A percentile compares a stretch with the other conserved stretches of the same genome.
These are phyloP conservation scores for Eublepharis macularius DNA, from an alignment of 2,113 vertebrate species.

Conservation along the genomic window DNA sequence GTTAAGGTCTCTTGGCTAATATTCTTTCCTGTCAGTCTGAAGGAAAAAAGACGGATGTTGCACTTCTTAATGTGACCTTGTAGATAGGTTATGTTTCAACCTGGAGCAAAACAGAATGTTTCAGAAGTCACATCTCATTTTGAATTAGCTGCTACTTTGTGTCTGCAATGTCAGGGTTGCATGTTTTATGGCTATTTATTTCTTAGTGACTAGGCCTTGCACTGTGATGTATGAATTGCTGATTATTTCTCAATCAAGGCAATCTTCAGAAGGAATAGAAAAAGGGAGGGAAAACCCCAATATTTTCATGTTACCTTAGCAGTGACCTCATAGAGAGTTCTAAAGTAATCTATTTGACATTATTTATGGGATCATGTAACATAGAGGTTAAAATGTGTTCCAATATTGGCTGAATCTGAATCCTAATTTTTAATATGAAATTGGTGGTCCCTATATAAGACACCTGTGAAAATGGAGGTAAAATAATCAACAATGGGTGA, in stretches of 20 bases:
- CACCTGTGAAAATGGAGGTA: neutral
- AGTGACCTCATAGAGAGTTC: neutral
- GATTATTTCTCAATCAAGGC: neutral
- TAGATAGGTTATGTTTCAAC: slow-evolving; percentile 10
- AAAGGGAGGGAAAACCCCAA: neutral
- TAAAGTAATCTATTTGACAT: neutral
- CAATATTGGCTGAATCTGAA: neutral
- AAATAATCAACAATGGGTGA: neutral
- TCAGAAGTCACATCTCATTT: neutral
- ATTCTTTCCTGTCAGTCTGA: neutral
- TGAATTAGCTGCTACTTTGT: neutral
- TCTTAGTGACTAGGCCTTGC: slow-evolving; percentile 19
- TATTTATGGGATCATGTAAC: slow-evolving; percentile 12
- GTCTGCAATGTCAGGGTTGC: neutral
- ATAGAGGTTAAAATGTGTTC: neutral
- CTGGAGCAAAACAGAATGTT: neutral
- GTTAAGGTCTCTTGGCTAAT: neutral
- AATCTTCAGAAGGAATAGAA: neutral
- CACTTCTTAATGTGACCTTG: slow-evolving; percentile 10
- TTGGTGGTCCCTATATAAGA: neutral
- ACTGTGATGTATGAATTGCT: neutral
- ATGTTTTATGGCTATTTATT: neutral
- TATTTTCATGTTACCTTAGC: neutral
- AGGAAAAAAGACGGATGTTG: neutral
- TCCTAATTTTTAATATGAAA: neutral